phyloP scores from a whole-genome alignment of 2,113 vertebrate genomes.

The Verasper variegatus region DNA sequence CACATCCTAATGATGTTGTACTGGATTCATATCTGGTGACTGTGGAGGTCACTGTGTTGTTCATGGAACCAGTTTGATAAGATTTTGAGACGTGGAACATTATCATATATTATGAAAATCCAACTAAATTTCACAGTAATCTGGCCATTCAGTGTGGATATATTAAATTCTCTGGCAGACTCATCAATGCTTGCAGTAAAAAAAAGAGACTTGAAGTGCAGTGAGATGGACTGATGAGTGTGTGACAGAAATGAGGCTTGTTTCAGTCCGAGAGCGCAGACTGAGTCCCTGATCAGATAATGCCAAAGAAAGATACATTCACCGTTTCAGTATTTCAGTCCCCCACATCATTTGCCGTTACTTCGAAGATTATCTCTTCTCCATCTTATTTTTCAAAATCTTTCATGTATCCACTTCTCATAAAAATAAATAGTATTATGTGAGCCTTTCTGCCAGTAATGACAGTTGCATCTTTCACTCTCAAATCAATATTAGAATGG shows the following conservation, averaged over 20 bases:
- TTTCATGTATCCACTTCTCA: too few relatives aligned
- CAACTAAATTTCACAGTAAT: too few relatives aligned
- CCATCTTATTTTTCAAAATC: too few relatives aligned
- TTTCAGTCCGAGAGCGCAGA: background rate
- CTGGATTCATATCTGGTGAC: too few relatives aligned
- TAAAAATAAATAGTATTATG: background rate
- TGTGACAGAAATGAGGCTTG: conserved; percentile 7
- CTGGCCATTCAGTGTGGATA: too few relatives aligned
- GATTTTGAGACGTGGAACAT: too few relatives aligned
- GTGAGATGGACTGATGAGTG: background rate
- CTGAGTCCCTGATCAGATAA: background rate
- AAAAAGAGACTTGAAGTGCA: too few relatives aligned
- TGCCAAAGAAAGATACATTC: background rate
- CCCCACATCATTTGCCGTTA: background rate
- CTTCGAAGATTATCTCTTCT: too few relatives aligned
- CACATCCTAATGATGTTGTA: too few relatives aligned
- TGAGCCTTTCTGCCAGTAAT: conserved; percentile 4
- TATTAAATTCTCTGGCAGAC: background rate
- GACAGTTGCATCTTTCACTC: conserved; percentile 18
- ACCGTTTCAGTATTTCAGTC: background rate
- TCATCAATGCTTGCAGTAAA: background rate
- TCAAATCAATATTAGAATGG: background rate
- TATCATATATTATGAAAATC: too few relatives aligned
- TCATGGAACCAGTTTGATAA: too few relatives aligned
- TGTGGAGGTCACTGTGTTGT: too few relatives aligned